A percentile compares a stretch with the other conserved stretches of the same genome.
Conservation (phyloP, 2,888 invertebrate genomes). For the Ferdinandea cuprea region DNA sequence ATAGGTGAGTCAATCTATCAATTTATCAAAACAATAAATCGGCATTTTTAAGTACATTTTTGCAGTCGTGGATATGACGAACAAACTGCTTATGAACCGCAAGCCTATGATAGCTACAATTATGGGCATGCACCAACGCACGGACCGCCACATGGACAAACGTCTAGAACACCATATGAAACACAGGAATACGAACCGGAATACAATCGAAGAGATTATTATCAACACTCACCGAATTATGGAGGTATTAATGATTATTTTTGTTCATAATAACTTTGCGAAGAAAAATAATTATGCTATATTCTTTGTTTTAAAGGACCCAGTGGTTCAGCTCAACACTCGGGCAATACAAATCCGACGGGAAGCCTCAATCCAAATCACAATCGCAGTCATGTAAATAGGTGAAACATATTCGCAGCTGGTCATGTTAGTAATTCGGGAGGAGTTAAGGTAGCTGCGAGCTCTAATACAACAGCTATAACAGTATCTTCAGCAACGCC, state of each 20-base stretch:
- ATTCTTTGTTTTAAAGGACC: constrained; percentile 58
- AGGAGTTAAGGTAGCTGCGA: constrained; percentile 66
- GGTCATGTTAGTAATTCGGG: constrained; percentile 76
- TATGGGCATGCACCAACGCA: constrained; percentile 78
- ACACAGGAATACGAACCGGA: constrained; percentile 81
- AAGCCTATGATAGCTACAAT: constrained; percentile 80
- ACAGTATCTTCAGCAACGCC: constrained; percentile 73
- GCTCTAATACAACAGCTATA: constrained; percentile 69
- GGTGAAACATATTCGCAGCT: constrained; percentile 82
- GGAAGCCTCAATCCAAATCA: constrained; percentile 81
- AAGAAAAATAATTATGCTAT: neutral
- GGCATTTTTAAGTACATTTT: neutral
- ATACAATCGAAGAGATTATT: constrained; percentile 82
- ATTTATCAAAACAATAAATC: neutral
- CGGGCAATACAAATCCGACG: constrained; percentile 77
- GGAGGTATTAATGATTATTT: constrained; percentile 78
- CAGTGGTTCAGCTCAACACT: constrained; percentile 76
- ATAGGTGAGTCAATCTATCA: constrained; percentile 84
- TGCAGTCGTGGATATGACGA: constrained; percentile 81
- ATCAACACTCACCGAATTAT: constrained; percentile 82
- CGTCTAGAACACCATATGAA: constrained; percentile 80
- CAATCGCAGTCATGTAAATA: constrained; percentile 82
- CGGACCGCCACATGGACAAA: constrained; percentile 78
- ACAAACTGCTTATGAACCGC: constrained; percentile 80
- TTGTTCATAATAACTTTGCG: too few species aligned